phyloP scores from a whole-genome alignment of 2,888 invertebrate genomes.

The Nomada fabriciana region DNA sequence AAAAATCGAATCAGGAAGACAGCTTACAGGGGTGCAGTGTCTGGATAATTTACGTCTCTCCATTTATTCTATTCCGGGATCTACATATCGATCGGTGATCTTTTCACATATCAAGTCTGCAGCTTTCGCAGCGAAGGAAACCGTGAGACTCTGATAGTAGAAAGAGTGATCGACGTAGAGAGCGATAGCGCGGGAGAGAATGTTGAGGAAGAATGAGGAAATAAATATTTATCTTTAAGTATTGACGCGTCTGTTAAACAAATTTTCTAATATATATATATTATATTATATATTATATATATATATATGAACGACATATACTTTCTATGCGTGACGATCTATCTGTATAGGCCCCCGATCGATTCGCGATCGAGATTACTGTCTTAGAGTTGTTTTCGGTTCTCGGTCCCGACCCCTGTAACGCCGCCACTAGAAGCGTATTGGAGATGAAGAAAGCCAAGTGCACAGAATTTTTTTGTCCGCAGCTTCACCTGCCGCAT shows the following conservation, averaged over 20 bases:
- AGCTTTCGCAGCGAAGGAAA: constrained; percentile 40
- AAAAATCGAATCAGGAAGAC: neutral
- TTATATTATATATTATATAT: constrained; percentile 47
- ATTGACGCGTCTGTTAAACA: constrained; percentile 55
- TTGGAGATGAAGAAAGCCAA: neutral
- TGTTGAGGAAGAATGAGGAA: constrained; percentile 37
- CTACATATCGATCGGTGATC: constrained; percentile 72
- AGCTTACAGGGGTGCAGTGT: constrained; percentile 40
- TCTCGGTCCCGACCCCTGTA: constrained; percentile 18
- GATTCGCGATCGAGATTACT: constrained; percentile 26
- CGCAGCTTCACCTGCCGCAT: neutral
- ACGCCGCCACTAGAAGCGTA: constrained; percentile 16
- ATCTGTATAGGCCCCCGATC: constrained; percentile 17
- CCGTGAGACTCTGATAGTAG: constrained; percentile 40
- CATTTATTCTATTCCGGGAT: constrained; percentile 64
- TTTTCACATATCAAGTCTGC: constrained; percentile 68
- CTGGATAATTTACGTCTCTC: constrained; percentile 50
- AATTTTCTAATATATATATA: constrained; percentile 64
- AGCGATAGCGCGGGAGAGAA: constrained; percentile 46
- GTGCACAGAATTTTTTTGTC: neutral
- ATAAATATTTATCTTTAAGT: constrained; percentile 60
- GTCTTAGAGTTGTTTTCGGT: constrained; percentile 39
- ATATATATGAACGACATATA: constrained; percentile 29
- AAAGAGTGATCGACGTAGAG: constrained; percentile 25
- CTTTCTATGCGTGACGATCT: constrained; percentile 50